Percentiles rank a stretch among this genome's conserved stretches.
Conservation (phyloP, 2,113 vertebrate genomes). For the Terrapene triunguis region DNA sequence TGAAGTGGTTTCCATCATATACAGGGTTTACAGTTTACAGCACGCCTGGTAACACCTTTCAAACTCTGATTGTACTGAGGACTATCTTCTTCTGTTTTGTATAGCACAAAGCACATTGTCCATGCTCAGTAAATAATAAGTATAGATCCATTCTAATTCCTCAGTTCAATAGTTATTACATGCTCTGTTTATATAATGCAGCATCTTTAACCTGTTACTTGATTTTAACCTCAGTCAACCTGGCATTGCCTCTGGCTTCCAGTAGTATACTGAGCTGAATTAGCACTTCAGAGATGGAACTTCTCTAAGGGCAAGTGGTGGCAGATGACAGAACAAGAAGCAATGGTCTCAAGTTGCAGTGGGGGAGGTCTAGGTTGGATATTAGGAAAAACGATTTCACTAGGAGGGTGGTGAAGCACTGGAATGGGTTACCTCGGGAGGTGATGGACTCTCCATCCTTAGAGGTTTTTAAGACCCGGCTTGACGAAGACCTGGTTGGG, state of each 20-base stretch:
- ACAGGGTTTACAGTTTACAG: too few species aligned
- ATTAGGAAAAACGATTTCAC: too few species aligned
- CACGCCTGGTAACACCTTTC: background rate
- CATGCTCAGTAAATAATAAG: background rate
- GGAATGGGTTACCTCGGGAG: too few species aligned
- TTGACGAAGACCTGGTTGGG: too few species aligned
- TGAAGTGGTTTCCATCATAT: too few species aligned
- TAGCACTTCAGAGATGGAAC: background rate
- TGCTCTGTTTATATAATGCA: background rate
- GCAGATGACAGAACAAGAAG: too few species aligned
- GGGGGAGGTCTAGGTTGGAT: too few species aligned
- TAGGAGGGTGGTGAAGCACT: too few species aligned
- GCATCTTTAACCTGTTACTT: background rate
- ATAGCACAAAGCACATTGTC: background rate
- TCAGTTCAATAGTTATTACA: background rate
- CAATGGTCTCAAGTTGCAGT: too few species aligned
- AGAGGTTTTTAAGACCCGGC: too few species aligned
- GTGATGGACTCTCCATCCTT: too few species aligned
- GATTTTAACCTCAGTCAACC: background rate
- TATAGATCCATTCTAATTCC: background rate
- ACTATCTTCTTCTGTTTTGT: background rate
- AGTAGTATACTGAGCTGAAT: background rate
- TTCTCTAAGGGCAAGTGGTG: background rate
- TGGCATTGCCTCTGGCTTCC: background rate
- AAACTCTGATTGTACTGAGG: accelerated